Conservation (phyloP, 1,140 invertebrate genomes). For the Brachionus angularis region DNA sequence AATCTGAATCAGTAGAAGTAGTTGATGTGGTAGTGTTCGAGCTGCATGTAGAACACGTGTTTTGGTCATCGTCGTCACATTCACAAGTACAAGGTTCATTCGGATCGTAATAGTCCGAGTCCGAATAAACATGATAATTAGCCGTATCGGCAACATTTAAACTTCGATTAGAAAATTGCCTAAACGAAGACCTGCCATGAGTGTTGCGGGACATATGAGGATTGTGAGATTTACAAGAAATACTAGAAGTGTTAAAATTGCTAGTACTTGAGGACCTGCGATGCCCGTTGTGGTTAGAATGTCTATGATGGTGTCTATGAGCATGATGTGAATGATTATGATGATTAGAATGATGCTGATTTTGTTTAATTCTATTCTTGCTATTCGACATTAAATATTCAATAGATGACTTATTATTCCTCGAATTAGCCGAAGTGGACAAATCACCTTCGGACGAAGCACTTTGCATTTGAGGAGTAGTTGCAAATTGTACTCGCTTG, state of each 20-base stretch:
- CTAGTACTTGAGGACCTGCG: slow-evolving; percentile 29
- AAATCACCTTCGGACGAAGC: slow-evolving; percentile 28
- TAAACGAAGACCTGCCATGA: neutral
- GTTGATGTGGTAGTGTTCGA: slow-evolving; percentile 31
- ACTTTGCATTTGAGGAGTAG: slow-evolving; percentile 24
- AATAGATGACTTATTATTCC: neutral
- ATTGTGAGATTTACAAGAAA: neutral
- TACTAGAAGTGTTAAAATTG: neutral
- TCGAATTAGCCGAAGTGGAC: neutral
- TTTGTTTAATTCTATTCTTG: neutral
- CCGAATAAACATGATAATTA: neutral
- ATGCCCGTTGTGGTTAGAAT: neutral
- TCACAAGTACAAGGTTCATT: neutral
- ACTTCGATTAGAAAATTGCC: slow-evolving; percentile 1
- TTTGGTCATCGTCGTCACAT: slow-evolving; percentile 8
- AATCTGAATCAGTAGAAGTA: slow-evolving; percentile 25
- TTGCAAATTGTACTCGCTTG: slow-evolving; percentile 28
- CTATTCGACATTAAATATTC: neutral
- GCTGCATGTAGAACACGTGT: slow-evolving; percentile 25
- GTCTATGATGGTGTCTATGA: too few relatives aligned
- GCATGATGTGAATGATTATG: neutral
- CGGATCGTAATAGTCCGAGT: slow-evolving; percentile 7
- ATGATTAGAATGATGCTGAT: neutral
- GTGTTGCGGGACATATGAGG: neutral
- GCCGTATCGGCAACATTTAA: neutral